phyloP scores from a whole-genome alignment of 2,113 vertebrate genomes.

The Falco punctatus region DNA sequence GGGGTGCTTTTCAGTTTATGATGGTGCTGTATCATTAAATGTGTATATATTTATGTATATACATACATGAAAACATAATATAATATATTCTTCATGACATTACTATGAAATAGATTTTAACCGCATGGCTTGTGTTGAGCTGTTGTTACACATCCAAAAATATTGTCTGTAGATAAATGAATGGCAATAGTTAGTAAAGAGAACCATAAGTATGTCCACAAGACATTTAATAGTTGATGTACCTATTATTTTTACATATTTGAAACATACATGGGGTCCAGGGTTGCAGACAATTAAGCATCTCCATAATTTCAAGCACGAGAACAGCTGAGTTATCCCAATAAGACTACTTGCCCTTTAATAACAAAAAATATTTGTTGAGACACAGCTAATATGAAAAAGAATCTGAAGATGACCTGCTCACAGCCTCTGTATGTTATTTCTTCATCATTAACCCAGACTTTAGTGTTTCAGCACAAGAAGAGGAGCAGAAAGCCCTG shows the following conservation, averaged over 20 bases:
- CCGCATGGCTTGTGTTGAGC: not conserved
- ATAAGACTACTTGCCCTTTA: not conserved
- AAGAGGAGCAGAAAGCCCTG: slow-evolving; percentile 68
- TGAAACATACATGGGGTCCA: not conserved
- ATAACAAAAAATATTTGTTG: not conserved
- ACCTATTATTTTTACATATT: not conserved
- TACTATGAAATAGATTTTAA: not conserved
- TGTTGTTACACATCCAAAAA: not conserved
- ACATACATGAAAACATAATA: not conserved
- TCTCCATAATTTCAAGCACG: not conserved
- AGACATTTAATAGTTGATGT: not conserved
- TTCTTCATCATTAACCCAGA: slow-evolving; percentile 4
- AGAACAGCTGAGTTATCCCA: not conserved
- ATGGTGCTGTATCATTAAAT: not conserved
- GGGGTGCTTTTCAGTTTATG: not conserved
- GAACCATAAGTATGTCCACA: not conserved
- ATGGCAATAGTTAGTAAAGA: not conserved
- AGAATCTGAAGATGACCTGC: not conserved
- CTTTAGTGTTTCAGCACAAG: slow-evolving; percentile 64
- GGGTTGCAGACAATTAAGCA: not conserved
- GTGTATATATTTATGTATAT: not conserved
- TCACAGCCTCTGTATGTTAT: not conserved
- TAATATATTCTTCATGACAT: not conserved
- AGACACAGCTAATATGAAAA: not conserved
- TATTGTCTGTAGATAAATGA: not conserved